Base-by-base conservation (phyloP, 2,797 vertebrate genomes). In the Botia kubotai region DNA sequence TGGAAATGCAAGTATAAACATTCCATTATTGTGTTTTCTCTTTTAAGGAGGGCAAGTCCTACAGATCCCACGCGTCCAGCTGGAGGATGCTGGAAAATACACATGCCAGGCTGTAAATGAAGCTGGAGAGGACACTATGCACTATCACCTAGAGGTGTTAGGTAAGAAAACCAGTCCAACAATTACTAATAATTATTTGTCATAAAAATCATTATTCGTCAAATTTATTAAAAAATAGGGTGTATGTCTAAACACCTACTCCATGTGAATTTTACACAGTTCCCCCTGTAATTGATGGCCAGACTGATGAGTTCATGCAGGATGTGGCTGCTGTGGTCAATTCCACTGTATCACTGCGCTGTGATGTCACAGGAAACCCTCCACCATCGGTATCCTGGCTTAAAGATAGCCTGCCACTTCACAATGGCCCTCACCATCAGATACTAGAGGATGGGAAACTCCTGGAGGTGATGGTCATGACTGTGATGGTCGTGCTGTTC, bases 141-240 rank as follows among this genome's bases (percentile, higher is more conserved):
- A 96, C 88, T 98, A 97, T 19, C 87, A 96, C 53, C 91, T 98
- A 83, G 92, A 95, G 72, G 94, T 98, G 79, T 89, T 98, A 66
- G 91, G 97, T 98, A 90, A 95, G 94, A 36, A 67, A 57, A 17
- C 2, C 48, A 17, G 58, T 43, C 14, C 6, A 33, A 23, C 43
- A 50, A 36, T 36, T 11, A 46, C 17, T 23, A 46, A 53, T 66
- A 55, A 23, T 36, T 1, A 6, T 67, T n/a, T 19, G 14, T 29
- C 52, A 46, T 46, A 46, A 46, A 33, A 33, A 33, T 33, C 33
- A 33, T 33, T 3, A 3, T 46, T 46, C 33, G 4, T 33, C 33
- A 33, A 0, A 19, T 39, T 77, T 17, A 19, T 5, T 71, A 36
- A 50, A 43, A 69, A 62, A 17, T 17, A 19, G 16, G 3, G 6